Conservation (phyloP, 2,113 vertebrate species). For the Gila orcuttii region DNA sequence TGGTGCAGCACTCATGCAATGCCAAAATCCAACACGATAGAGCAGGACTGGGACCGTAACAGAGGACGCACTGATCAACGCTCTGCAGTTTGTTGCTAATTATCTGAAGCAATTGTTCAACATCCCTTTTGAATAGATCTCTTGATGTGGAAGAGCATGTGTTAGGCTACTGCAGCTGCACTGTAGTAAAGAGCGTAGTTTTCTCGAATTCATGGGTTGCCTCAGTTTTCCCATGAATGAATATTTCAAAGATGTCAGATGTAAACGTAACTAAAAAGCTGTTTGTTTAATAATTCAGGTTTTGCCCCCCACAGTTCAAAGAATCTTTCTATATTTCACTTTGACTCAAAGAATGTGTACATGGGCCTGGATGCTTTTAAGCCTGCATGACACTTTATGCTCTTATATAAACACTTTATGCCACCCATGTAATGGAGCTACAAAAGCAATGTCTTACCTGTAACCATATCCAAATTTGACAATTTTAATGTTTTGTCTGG, state of each 20-base stretch:
- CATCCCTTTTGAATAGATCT: constrained; percentile 16
- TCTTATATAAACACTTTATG: neutral
- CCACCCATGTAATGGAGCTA: neutral
- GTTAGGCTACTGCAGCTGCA: constrained; percentile 39
- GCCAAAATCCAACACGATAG: constrained; percentile 8
- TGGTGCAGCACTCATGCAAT: constrained; percentile 24
- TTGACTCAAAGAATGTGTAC: constrained; percentile 18
- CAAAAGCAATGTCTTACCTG: constrained; percentile 4
- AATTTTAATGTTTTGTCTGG: neutral
- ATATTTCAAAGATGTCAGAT: constrained; percentile 37
- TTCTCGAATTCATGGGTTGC: constrained; percentile 10
- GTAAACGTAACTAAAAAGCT: constrained; percentile 2
- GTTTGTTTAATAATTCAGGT: constrained; percentile 39
- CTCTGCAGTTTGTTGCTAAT: constrained; percentile 30
- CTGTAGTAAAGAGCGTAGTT: neutral
- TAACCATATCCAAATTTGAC: neutral
- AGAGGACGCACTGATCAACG: constrained; percentile 16
- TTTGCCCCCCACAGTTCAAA: neutral
- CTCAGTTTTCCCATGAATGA: constrained; percentile 13
- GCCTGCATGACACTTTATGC: neutral
- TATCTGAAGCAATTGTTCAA: constrained; percentile 25
- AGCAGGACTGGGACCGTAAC: neutral
- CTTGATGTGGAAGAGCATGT: constrained; percentile 21
- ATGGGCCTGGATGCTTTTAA: neutral
- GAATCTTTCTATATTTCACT: constrained; percentile 5